A percentile compares a stretch with the other conserved stretches of the same genome.
Evolutionary conservation across 2,888 invertebrate genomes (phyloP).

Genomic region (Rhagium mordax): DNA sequence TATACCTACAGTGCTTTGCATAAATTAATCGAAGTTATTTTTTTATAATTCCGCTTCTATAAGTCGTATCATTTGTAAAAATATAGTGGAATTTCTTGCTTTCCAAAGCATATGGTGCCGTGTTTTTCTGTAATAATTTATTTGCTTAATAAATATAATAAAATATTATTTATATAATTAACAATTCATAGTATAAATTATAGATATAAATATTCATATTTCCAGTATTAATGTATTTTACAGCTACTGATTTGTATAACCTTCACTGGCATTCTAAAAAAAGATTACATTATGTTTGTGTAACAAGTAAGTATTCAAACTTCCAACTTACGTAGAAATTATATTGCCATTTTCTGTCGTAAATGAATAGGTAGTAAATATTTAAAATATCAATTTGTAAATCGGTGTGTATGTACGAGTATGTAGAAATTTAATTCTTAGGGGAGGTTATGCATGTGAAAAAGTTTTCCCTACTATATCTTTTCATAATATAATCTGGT

Average conservation of each 20-base stretch:
- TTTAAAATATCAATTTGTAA: too few relatives aligned
- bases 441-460: too few relatives aligned
- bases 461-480: too few relatives aligned
- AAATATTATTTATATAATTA: slow-evolving; percentile 25
- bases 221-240: slow-evolving; percentile 26
- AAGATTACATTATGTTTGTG: slow-evolving; percentile 1
- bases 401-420: too few relatives aligned
- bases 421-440: too few relatives aligned
- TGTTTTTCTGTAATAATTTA: slow-evolving; percentile 25
- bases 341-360: not conserved
- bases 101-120: not conserved
- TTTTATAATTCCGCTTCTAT: not conserved
- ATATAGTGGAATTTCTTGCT: slow-evolving; percentile 12
- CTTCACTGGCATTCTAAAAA: slow-evolving; percentile 26
- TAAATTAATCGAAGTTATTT: not conserved
- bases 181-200: slow-evolving; percentile 27
- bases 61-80: not conserved
- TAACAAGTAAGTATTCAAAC: slow-evolving; percentile 1
- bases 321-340: not conserved
- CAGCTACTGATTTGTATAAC: slow-evolving; percentile 32
- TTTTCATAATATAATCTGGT: too few relatives aligned
- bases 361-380: too few relatives aligned
- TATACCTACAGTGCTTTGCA: not conserved
- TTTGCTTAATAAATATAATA: not conserved
- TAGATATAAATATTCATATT: slow-evolving; percentile 32